phyloP scores from a whole-genome alignment of 1,140 invertebrate genomes.

The Drosophila ficusphila region DNA sequence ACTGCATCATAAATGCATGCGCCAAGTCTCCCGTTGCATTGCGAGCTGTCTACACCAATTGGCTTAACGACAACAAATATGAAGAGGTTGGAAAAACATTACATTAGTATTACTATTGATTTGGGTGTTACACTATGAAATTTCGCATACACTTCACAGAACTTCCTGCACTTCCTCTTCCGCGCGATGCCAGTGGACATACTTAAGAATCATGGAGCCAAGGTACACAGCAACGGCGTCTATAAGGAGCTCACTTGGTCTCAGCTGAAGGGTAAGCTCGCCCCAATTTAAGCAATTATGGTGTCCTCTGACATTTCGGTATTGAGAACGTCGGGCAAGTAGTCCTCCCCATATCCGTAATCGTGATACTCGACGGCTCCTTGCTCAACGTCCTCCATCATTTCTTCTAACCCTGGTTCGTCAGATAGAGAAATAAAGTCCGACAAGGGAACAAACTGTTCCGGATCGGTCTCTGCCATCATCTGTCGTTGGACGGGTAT shows the following conservation, averaged over 20 bases:
- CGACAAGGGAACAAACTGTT: constrained; percentile 66
- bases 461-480: constrained; percentile 49
- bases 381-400: constrained; percentile 27
- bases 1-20: constrained; percentile 89
- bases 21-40: constrained; percentile 88
- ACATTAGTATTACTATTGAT: constrained; percentile 44
- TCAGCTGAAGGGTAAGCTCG: constrained; percentile 72
- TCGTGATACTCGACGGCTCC: constrained; percentile 8
- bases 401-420: constrained; percentile 30
- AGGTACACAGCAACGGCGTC: constrained; percentile 65
- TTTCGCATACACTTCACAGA: constrained; percentile 54
- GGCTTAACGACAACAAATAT: constrained; percentile 86
- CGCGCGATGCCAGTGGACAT: constrained; percentile 81
- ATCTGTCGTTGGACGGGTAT: constrained; percentile 30
- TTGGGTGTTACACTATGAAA: constrained; percentile 43
- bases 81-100: constrained; percentile 60
- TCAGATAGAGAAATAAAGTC: constrained; percentile 72
- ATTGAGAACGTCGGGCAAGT: constrained; percentile 7
- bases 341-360: constrained; percentile 26
- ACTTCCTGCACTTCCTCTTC: constrained; percentile 79
- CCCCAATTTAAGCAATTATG: neutral
- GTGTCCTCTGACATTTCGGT: constrained; percentile 40
- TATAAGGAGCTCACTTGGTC: constrained; percentile 68
- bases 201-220: constrained; percentile 78
- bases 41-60: constrained; percentile 89